Evolutionary conservation across 2,888 invertebrate genomes (phyloP), one percentile per base, ranked within the genome.

Genomic region (Drosophila austrosaltans): DNA sequence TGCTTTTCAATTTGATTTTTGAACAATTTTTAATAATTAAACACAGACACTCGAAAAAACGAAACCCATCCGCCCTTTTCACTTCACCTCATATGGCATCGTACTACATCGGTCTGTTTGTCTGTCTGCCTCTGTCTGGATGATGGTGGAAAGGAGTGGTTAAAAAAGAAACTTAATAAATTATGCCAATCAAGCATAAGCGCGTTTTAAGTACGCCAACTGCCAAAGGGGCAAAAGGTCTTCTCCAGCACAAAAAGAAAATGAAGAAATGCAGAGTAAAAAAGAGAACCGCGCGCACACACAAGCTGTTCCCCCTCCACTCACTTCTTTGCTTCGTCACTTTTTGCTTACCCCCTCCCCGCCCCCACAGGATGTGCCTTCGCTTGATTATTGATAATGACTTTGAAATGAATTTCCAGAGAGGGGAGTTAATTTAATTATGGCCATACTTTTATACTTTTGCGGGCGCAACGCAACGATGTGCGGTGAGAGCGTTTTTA

Each of bases 131-230:
- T 63, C 59, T 63, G 63, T 72, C 66, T 72, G 63, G 72, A 65
- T 66, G 66, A 63, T 63, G 42, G 12, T 7, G 25, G 53, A 20
- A 30, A 54, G 48, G 40, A 16, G 8, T 12, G 53, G 40, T 8
- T 12, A 10, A 36, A 58, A 70, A 69, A 75, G 75, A 72, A 86
- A 78, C 76, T 81, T 84, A 78, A 83, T 82, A 84, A 84, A 87
- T 84, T 87, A 87, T 84, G 84, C 76, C 84, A 84, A 87, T 84
- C 87, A 87, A 77, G 75, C 76, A 80, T 80, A 83, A 83, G 83
- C 86, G 80, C 80, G 82, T 78, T 86, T 86, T 84, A 84, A 84
- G 82, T 84, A 78, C 80, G 74, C 75, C 72, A 84, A 74, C 73
- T 74, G 75, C 57, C 69, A 69, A 73, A 72, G 73, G 77, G 75